These are phyloP conservation scores for Parapsyche elsis DNA, from an alignment of 1,140 invertebrate species.

Conservation along the genomic window DNA sequence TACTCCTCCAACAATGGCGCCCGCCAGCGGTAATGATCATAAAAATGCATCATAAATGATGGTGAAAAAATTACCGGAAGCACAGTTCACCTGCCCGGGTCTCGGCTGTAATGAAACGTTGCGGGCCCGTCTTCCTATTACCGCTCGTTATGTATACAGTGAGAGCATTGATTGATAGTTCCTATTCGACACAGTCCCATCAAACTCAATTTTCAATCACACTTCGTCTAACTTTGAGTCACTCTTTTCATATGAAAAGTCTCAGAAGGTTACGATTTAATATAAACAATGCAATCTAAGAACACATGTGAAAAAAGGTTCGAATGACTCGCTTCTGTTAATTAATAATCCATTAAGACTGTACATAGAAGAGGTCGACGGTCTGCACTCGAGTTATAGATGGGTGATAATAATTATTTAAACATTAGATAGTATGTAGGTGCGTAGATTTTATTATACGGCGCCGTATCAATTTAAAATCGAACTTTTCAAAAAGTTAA, in stretches of 20 bases:
- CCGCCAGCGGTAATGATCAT: conserved; percentile 37
- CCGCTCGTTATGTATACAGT: conserved; percentile 16
- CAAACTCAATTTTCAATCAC: not conserved
- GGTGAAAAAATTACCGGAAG: conserved; percentile 46
- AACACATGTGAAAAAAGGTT: not conserved
- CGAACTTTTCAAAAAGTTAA: not conserved
- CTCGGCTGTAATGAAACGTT: conserved; percentile 45
- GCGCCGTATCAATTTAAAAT: not conserved
- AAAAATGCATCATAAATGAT: conserved; percentile 48
- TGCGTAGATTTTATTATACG: too few species aligned
- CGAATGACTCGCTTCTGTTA: conserved; percentile 5
- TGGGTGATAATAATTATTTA: conserved; percentile 3
- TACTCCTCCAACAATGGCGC: conserved; percentile 40
- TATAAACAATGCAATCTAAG: too few species aligned
- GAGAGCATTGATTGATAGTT: conserved; percentile 19
- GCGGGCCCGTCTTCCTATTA: conserved; percentile 39
- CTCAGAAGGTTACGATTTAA: too few species aligned
- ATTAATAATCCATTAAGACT: conserved; percentile 23
- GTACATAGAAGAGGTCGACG: not conserved
- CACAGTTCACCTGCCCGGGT: conserved; percentile 45
- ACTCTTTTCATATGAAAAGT: not conserved
- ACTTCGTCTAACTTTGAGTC: too few species aligned
- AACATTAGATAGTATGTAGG: not conserved
- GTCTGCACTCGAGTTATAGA: not conserved
- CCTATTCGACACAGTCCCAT: conserved; percentile 2